phyloP scores from a whole-genome alignment of 1,140 invertebrate species.

The Drusus annulatus region DNA sequence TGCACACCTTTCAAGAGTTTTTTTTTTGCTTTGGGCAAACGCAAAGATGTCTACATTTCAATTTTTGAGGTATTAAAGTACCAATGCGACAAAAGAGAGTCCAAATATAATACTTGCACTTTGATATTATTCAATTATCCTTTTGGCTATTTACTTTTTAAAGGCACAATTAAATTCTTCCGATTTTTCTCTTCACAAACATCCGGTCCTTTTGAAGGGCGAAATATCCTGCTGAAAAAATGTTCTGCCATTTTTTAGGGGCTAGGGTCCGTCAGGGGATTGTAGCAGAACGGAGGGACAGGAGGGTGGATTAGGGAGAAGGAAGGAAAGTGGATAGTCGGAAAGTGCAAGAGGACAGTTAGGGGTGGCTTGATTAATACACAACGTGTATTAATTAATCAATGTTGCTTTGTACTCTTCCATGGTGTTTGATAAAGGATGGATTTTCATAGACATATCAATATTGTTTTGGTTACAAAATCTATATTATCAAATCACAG shows the following conservation, averaged over 20 bases:
- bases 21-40: too few species aligned
- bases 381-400: not conserved
- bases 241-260: conserved; percentile 20
- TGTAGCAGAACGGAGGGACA: not conserved
- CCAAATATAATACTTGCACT: too few species aligned
- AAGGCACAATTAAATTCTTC: too few species aligned
- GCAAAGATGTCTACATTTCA: too few species aligned
- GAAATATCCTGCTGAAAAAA: conserved; percentile 20
- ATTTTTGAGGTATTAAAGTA: too few species aligned
- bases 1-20: too few species aligned
- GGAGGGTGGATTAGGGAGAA: not conserved
- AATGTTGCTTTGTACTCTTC: not conserved
- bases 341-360: not conserved
- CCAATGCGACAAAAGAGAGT: too few species aligned
- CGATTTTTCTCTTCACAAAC: conserved; percentile 4
- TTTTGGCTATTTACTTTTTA: too few species aligned
- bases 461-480: too few species aligned
- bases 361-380: not conserved
- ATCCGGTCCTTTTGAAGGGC: conserved; percentile 23
- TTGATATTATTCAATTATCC: too few species aligned
- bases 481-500: too few species aligned
- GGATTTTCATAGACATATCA: not conserved
- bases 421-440: not conserved
- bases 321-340: not conserved
- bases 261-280: not conserved